These are phyloP conservation scores for Philopedon plagiatum DNA, from an alignment of 2,888 invertebrate species.

Conservation along the genomic window DNA sequence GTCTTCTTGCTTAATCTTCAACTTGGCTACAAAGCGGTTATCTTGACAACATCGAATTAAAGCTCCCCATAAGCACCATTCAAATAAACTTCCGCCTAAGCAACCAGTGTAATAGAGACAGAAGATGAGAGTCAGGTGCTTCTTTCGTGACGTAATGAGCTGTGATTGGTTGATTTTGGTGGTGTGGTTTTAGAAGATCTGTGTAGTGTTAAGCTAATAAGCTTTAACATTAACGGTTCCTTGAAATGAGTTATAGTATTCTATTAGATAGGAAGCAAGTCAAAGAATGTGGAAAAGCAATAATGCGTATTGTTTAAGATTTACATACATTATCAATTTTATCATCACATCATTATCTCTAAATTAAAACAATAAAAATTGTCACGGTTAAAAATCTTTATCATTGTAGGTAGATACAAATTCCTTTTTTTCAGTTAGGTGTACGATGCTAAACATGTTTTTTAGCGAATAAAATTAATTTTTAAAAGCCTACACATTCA, in stretches of 20 bases:
- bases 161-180: slow-evolving; percentile 51
- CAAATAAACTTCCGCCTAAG: neutral
- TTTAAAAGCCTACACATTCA: no score
- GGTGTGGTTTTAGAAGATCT: slow-evolving; percentile 52
- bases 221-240: neutral
- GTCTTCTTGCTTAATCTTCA: no score
- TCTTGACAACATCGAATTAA: slow-evolving; percentile 1
- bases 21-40: neutral
- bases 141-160: slow-evolving; percentile 5
- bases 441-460: no score
- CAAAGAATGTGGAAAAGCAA: neutral
- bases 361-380: no score
- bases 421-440: no score
- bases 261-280: neutral
- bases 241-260: neutral
- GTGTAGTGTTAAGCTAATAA: no score
- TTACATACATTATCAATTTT: no score
- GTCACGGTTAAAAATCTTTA: no score
- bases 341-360: no score
- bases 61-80: neutral
- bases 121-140: slow-evolving; percentile 12
- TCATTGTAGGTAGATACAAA: no score
- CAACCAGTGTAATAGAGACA: slow-evolving; percentile 3
- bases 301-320: no score
- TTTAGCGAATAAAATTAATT: no score